phyloP scores from a whole-genome alignment of 23 tunicate species.

The Styela plicata region DNA sequence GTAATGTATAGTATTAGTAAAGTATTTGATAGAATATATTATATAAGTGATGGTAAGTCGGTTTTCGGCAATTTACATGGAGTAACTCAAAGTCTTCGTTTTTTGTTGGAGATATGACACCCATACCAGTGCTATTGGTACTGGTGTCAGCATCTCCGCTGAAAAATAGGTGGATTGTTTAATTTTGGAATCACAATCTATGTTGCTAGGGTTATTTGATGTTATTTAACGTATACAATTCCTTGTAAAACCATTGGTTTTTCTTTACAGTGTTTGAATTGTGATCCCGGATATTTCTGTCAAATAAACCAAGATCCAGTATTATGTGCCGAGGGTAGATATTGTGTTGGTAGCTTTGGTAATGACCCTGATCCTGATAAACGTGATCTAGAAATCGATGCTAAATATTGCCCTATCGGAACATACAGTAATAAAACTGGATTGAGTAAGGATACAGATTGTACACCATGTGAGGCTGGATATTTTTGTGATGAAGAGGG shows the following conservation, averaged over 20 bases:
- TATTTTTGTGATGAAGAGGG: slow-evolving; percentile 54
- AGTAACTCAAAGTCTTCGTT: too few relatives aligned
- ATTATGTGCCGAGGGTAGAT: slow-evolving; percentile 60
- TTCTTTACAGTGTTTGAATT: slow-evolving; percentile 55
- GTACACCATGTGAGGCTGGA: slow-evolving; percentile 76
- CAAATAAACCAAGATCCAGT: slow-evolving; percentile 31
- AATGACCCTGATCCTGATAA: slow-evolving; percentile 22
- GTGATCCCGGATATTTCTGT: slow-evolving; percentile 77
- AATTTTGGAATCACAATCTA: not conserved
- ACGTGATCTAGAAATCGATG: slow-evolving; percentile 27
- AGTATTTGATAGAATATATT: too few relatives aligned
- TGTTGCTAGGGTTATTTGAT: too few relatives aligned
- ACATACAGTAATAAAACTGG: slow-evolving; percentile 77
- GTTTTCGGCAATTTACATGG: too few relatives aligned
- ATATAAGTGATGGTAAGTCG: too few relatives aligned
- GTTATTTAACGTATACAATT: too few relatives aligned
- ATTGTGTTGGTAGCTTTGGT: slow-evolving; percentile 57
- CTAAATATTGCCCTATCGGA: slow-evolving; percentile 68
- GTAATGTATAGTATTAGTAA: slow-evolving; percentile 36
- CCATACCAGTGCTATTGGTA: too few relatives aligned
- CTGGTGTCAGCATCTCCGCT: too few relatives aligned
- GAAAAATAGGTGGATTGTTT: too few relatives aligned
- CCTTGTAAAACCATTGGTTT: too few relatives aligned
- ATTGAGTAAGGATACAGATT: slow-evolving; percentile 31
- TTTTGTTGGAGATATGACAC: too few relatives aligned